Conservation (phyloP, 2,113 vertebrate species). For the Saccopteryx bilineata region DNA sequence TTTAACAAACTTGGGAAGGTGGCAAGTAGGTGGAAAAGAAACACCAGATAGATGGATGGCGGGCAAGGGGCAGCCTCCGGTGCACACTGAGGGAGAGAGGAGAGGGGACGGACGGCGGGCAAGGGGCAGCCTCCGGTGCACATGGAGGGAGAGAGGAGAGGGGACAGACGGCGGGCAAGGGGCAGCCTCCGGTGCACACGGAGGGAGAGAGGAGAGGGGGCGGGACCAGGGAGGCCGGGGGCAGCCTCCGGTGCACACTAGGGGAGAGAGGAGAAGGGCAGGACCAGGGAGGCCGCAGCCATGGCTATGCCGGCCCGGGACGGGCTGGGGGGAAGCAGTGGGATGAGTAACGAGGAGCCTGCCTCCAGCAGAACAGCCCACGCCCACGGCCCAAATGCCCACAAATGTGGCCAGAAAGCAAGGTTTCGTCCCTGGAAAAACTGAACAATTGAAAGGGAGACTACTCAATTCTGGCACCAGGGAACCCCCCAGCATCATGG, state of each 20-base stretch:
- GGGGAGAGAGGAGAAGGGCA: no score
- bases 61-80: background rate
- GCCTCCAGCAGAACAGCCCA: background rate
- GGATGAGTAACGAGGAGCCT: background rate
- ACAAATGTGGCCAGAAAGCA: fast-evolving
- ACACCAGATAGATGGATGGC: fast-evolving
- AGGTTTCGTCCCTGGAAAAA: background rate
- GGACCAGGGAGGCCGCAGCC: no score
- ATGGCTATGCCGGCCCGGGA: fast-evolving
- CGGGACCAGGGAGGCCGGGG: no score
- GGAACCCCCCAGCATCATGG: background rate
- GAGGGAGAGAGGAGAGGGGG: no score
- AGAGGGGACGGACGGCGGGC: no score
- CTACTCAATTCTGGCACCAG: no score
- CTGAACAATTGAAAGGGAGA: no score
- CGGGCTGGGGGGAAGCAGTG: fast-evolving
- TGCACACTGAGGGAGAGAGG: fast-evolving
- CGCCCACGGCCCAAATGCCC: background rate
- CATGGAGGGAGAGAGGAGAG: no score
- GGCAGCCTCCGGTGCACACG: fast-evolving
- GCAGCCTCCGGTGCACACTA: no score
- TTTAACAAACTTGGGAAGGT: background rate
- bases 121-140: no score
- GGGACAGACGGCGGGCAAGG: fast-evolving
- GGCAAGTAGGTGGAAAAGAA: fast-evolving